Evolutionary conservation across 2,113 vertebrate species (phyloP).

Genomic region (Platysteira castanea): DNA sequence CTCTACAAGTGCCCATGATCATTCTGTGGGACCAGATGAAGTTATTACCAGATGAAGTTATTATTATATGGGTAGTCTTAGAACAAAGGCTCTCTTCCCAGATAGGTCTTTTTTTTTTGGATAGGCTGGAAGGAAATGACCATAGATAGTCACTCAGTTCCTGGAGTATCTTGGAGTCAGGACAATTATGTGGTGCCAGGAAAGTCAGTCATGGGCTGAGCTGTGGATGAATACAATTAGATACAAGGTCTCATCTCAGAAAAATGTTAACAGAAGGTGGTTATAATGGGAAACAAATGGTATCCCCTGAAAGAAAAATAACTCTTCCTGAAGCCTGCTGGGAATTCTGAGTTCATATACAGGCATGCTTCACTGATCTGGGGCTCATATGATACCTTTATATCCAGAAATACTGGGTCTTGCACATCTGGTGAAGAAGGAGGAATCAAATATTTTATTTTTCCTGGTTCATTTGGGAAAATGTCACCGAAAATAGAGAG

Average conservation of each 20-base stretch:
- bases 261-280: constrained; percentile 59
- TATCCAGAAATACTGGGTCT: neutral
- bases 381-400: constrained; percentile 39
- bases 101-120: neutral
- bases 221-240: constrained; percentile 31
- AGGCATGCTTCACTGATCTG: constrained; percentile 19
- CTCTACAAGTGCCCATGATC: neutral
- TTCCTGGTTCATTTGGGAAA: neutral
- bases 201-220: constrained; percentile 33
- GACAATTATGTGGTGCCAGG: constrained; percentile 16
- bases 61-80: no score
- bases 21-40: neutral
- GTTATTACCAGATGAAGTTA: neutral
- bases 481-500: neutral
- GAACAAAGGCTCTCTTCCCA: no score
- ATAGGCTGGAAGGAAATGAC: neutral
- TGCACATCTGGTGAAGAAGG: constrained; percentile 24
- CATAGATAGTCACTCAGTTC: neutral
- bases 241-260: constrained; percentile 49
- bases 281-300: constrained; percentile 64
- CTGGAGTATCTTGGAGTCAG: constrained; percentile 22
- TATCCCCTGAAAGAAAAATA: constrained; percentile 49
- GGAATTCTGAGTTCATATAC: constrained; percentile 50
- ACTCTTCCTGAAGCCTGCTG: constrained; percentile 29
- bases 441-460: constrained; percentile 19